Evolutionary conservation across 2,113 vertebrate genomes (phyloP).

Genomic region (human): DNA sequence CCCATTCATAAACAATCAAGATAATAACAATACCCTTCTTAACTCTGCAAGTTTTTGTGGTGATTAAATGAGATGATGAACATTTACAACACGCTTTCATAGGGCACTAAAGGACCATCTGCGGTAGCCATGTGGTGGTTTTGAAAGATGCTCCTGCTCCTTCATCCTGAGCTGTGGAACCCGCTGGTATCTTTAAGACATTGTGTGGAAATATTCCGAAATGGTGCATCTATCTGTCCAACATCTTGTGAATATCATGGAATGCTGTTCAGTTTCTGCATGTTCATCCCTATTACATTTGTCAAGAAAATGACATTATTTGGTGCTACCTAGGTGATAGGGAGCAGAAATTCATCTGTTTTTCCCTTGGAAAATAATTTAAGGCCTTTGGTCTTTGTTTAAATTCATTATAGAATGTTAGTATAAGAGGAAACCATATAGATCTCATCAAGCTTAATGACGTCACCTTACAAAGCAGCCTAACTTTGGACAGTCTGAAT

Average conservation of each 20-base stretch:
- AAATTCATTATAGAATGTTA: neutral
- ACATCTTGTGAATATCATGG: conserved; percentile 34
- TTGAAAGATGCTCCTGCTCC: neutral
- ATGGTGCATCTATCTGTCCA: neutral
- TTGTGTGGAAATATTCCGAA: neutral
- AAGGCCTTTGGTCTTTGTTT: neutral
- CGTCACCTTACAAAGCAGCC: neutral
- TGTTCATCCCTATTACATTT: conserved; percentile 59
- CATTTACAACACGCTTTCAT: neutral
- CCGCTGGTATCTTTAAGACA: neutral
- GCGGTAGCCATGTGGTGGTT: neutral
- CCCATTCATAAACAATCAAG: neutral
- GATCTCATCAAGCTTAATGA: neutral
- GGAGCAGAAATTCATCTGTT: conserved; percentile 56
- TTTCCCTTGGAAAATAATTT: neutral
- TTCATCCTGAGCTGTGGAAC: neutral
- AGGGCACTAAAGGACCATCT: neutral
- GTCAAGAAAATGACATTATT: conserved; percentile 53
- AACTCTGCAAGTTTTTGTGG: neutral
- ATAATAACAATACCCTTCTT: neutral
- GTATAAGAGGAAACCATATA: neutral
- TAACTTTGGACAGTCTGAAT: conserved; percentile 27
- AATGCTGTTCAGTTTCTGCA: conserved; percentile 41
- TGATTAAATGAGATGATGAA: neutral
- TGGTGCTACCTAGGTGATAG: conserved; percentile 46